A percentile compares a stretch with the other conserved stretches of the same genome.
phyloP scores from a whole-genome alignment of 2,888 invertebrate genomes.

The Perdita meconis region DNA sequence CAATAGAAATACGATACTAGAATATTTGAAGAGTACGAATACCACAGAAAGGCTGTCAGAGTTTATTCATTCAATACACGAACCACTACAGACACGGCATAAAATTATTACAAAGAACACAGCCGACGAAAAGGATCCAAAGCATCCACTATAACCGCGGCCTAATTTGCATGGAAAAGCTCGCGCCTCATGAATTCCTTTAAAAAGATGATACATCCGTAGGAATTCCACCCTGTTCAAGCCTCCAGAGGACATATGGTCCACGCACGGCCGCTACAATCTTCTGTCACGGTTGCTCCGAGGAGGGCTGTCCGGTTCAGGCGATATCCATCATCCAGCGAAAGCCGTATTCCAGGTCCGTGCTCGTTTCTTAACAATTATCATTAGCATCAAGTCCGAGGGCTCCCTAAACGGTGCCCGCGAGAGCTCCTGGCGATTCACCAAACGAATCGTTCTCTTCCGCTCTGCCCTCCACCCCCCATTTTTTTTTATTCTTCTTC shows the following conservation, averaged over 20 bases:
- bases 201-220: constrained; percentile 42
- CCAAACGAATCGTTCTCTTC: constrained; percentile 7
- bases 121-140: not conserved
- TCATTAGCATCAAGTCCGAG: not conserved
- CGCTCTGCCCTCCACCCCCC: not conserved
- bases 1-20: not conserved
- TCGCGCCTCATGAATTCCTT: not conserved
- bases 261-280: constrained; percentile 77
- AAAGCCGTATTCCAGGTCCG: constrained; percentile 78
- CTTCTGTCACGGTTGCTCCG: constrained; percentile 77
- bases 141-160: no score
- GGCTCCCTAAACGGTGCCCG: not conserved
- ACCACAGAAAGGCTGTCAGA: no score
- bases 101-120: not conserved
- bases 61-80: no score
- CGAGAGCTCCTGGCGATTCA: not conserved
- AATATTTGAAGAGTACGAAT: no score
- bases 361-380: constrained; percentile 22
- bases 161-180: no score
- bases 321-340: constrained; percentile 79
- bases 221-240: constrained; percentile 76
- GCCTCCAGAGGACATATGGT: constrained; percentile 71
- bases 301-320: constrained; percentile 79
- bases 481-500: no score
- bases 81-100: not conserved